Evolutionary conservation across 1,140 invertebrate species (phyloP).

Genomic region (Sarcophaga peregrina): DNA sequence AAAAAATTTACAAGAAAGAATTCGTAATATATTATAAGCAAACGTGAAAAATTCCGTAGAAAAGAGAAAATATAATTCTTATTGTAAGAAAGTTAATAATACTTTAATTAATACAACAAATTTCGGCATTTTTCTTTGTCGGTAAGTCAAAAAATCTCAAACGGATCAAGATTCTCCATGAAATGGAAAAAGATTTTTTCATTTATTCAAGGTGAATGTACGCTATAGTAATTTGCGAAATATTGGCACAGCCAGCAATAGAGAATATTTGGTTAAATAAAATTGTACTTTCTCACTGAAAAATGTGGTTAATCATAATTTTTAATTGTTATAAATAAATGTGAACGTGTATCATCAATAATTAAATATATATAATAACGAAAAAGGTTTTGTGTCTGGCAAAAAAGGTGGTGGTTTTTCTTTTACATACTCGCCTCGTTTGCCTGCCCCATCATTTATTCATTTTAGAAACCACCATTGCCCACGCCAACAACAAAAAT

Average conservation of each 20-base stretch:
- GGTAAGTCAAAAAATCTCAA: neutral
- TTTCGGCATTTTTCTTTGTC: neutral
- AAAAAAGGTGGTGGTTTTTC: conserved; percentile 10
- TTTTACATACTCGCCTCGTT: neutral
- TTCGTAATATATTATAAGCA: conserved; percentile 13
- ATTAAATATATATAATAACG: no score
- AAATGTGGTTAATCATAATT: no score
- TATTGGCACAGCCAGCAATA: neutral
- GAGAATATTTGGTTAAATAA: no score
- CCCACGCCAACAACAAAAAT: conserved; percentile 26
- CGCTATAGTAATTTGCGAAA: conserved; percentile 6
- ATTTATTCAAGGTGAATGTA: conserved; percentile 25
- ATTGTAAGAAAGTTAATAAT: neutral
- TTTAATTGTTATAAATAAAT: no score
- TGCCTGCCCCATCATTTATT: neutral
- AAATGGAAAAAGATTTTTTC: neutral
- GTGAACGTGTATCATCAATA: no score
- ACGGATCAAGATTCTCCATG: neutral
- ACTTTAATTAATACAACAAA: neutral
- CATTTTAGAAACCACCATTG: neutral
- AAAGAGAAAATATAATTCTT: neutral
- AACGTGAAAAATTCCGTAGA: neutral
- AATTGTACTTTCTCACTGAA: no score
- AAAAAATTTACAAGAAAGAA: conserved; percentile 5
- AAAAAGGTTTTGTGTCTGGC: neutral